Evolutionary conservation across 2,797 vertebrate species (phyloP), one percentile per base, ranked within the genome.

Genomic region (Toxotes lorentzi): DNA sequence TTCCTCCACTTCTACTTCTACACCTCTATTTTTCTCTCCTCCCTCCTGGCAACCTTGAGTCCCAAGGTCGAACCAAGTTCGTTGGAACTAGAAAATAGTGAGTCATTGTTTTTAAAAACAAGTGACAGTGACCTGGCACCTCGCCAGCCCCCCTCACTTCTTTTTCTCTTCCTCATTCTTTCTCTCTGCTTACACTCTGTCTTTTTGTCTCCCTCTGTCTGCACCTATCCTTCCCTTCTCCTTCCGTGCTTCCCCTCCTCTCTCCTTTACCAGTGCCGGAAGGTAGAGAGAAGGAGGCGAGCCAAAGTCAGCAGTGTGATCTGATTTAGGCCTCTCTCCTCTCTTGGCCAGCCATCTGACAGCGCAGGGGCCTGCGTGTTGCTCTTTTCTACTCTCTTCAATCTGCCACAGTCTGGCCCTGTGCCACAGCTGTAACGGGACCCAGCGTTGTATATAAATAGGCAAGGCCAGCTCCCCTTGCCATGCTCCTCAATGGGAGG

Each of bases 381-480:
- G 85, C 89, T 90, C 92, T 89, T 86, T 91, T 91, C 75, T 88
- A 68, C 86, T 81, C 68, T 65, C 87, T 85, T 83, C 89, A 91
- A 81, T 93, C 86, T 91, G 89, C 90, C 85, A 83, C 83, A 71
- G 73, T 70, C 85, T 93, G 92, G 91, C 91, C 56, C 34, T 1
- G 27, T 79, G 91, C 93, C 93, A 89, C 82, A 73, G 82, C 91
- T 88, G 91, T 91, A 94, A 93, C 80, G 53, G 83, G 92, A 92
- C 88, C 88, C 88, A 32, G 68, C 24, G 79, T 88, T 90, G 90
- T 90, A 70, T 94, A 93, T 91, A 92, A 94, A 94, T 93, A 93
- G 93, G 81, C 74, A 62, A 10, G 86, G 70, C 83, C 83, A 47
- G 79, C 90, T 88, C 84, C 80, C 76, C 78, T 89, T 81, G 85